A percentile compares a stretch with the other conserved stretches of the same genome.
Conservation (phyloP, 2,113 vertebrate species). For the Scalopus aquaticus region DNA sequence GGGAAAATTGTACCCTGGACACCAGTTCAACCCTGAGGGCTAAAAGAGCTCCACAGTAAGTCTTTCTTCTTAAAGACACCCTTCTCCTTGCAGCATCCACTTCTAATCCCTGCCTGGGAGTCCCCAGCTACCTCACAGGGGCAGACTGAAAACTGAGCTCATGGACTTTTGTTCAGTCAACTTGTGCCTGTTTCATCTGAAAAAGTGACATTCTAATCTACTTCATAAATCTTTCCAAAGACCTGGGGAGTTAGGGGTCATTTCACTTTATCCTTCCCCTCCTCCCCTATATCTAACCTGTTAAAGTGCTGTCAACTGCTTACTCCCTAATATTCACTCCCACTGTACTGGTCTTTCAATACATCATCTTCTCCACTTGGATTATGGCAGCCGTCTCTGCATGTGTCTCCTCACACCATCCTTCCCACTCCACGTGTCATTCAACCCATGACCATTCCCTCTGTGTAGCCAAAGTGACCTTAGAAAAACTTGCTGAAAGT, state of each 20-base stretch:
- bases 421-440: background rate
- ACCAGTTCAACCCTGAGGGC: background rate
- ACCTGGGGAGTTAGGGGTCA: background rate
- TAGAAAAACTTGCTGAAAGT: too few relatives aligned
- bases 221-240: background rate
- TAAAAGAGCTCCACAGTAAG: background rate
- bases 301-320: background rate
- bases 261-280: background rate
- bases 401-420: background rate
- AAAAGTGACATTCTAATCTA: background rate
- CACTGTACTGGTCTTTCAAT: background rate
- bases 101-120: background rate
- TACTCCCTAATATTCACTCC: background rate
- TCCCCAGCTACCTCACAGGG: accelerated
- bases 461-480: background rate
- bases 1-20: too few relatives aligned
- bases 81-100: background rate
- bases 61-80: background rate
- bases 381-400: background rate
- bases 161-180: background rate
- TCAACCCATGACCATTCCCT: background rate
- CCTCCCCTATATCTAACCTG: background rate
- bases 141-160: background rate
- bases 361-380: background rate
- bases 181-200: background rate